These are phyloP conservation scores for Ophiodon elongatus DNA, from an alignment of 2,113 vertebrate species.

Conservation along the genomic window DNA sequence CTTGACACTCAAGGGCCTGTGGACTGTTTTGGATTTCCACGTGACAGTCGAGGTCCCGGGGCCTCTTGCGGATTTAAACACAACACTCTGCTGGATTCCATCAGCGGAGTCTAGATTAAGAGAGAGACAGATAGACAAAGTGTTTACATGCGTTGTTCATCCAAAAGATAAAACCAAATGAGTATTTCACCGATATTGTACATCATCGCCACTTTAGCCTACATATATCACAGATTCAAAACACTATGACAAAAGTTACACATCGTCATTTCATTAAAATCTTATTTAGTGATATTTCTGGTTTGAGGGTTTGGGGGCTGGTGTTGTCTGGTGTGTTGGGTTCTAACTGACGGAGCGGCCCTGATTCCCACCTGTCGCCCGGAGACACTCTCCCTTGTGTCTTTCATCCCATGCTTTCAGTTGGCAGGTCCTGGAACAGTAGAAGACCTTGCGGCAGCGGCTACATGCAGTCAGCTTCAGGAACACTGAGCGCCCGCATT, in stretches of 20 bases:
- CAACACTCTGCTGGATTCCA: constrained; percentile 17
- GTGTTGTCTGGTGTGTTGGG: constrained; percentile 1
- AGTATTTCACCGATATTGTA: constrained; percentile 6
- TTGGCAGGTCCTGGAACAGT: constrained; percentile 87
- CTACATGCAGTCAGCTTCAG: constrained; percentile 82
- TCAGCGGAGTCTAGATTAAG: constrained; percentile 39
- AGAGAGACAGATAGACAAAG: constrained; percentile 35
- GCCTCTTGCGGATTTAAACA: constrained; percentile 29
- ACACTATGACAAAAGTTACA: constrained; percentile 3
- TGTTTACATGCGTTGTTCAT: constrained; percentile 17
- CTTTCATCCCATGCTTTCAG: constrained; percentile 81
- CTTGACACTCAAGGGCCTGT: constrained; percentile 8
- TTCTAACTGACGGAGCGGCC: background rate
- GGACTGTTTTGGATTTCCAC: constrained; percentile 16
- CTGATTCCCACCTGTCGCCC: constrained; percentile 59
- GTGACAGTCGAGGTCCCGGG: background rate
- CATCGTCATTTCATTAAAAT: background rate
- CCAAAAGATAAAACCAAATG: constrained; percentile 5
- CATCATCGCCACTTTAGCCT: background rate
- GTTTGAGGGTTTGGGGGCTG: background rate
- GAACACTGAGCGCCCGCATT: constrained; percentile 86
- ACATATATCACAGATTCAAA: constrained; percentile 3
- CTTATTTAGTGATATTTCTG: background rate
- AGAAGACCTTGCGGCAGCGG: constrained; percentile 84
- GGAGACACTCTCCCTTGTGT: constrained; percentile 85